These are phyloP conservation scores for Dendrolimus kikuchii DNA, from an alignment of 1,140 invertebrate species.

Conservation along the genomic window DNA sequence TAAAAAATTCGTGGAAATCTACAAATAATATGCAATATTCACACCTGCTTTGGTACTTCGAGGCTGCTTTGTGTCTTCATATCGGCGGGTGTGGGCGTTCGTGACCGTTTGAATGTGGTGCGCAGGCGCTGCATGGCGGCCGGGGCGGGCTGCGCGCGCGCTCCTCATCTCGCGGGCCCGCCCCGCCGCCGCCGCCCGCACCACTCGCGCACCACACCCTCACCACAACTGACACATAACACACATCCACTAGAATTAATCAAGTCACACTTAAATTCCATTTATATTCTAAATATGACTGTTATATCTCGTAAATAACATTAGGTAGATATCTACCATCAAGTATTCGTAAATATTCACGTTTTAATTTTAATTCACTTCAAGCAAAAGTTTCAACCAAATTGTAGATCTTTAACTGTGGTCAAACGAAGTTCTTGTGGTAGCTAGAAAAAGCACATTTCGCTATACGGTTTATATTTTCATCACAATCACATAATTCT, in stretches of 20 bases:
- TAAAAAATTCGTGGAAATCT: too few species aligned
- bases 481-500: too few species aligned
- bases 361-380: too few species aligned
- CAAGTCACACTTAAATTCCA: slow-evolving; percentile 3
- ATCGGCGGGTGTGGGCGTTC: slow-evolving; percentile 88
- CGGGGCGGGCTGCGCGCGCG: slow-evolving; percentile 57
- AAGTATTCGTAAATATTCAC: too few species aligned
- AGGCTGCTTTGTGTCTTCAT: slow-evolving; percentile 93
- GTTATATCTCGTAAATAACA: too few species aligned
- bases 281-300: too few species aligned
- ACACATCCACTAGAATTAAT: neutral
- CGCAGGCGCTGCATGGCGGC: slow-evolving; percentile 84
- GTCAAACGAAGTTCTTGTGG: too few species aligned
- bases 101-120: slow-evolving; percentile 88
- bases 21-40: neutral
- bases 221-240: slow-evolving; percentile 24
- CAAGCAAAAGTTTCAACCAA: too few species aligned
- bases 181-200: slow-evolving; percentile 40
- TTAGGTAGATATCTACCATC: too few species aligned
- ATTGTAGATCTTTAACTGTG: too few species aligned
- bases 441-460: too few species aligned
- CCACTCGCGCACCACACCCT: slow-evolving; percentile 29
- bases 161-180: slow-evolving; percentile 58
- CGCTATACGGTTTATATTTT: too few species aligned
- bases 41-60: slow-evolving; percentile 88